Base-by-base conservation (phyloP, 2,113 vertebrate species). In the Pelusios castaneus region DNA sequence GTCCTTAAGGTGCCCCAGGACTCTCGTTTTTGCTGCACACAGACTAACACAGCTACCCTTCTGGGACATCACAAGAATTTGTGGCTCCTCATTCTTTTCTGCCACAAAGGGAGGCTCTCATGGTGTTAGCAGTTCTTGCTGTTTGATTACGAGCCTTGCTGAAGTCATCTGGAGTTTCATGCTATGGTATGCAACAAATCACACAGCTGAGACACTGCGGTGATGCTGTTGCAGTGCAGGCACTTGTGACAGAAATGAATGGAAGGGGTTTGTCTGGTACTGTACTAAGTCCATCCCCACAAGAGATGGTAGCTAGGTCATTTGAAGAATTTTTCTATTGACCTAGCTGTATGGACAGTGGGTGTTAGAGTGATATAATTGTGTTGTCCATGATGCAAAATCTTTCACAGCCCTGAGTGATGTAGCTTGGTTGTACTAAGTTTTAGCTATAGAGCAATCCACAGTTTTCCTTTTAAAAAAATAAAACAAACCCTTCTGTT, bases 321-420 rank as follows among this genome's bases (percentile, higher is more conserved):
- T 34, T 0, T 5, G 14, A 63, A 63, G 31, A 63, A 34, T 34
- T 34, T 5, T 17, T 34, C 34, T 67, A 7, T 4, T 21, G 63
- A n/a, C 34, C 6, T n/a, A n/a, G 19, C 31, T 17, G 14, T 34
- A 10, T 67, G 34, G n/a, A 8, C 19, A 22, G 63, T 22, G 63
- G 19, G 60, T 5, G 8, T 22, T 38, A 38, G n/a, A 21, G 9
- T 21, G 9, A 10, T 38, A 34, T 22, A 10, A 38, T 8, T 70
- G 38, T 21, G 1, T 22, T 3, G 14, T 47, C 9, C 5, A 5
- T 8, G n/a, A 17, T 5, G 9, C n/a, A 70, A 70, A 5, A 5
- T 22, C 22, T 70, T 70, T n/a, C 34, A 38, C 9, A 21, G 63
- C 9, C 19, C 19, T 38, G 19, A 38, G n/a, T 70, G 17, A 38